phyloP scores from a whole-genome alignment of 2,888 invertebrate species.

The Oscheius sp. region DNA sequence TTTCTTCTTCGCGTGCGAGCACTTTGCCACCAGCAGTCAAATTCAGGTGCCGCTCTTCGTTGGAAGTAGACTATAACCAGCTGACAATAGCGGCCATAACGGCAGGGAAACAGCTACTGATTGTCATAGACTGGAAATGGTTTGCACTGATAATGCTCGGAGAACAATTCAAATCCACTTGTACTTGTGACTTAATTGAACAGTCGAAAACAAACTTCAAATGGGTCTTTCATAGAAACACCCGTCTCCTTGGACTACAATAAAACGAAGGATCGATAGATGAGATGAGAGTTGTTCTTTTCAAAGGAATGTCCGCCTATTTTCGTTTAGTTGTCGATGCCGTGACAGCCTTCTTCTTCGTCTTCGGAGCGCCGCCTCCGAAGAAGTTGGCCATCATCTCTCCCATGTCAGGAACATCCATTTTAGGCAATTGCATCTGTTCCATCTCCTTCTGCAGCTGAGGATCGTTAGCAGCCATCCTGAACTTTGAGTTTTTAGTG shows the following conservation, averaged over 20 bases:
- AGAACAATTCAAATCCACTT: too few species aligned
- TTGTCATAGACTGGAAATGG: too few species aligned
- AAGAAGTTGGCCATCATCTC: constrained; percentile 91
- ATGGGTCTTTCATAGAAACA: constrained; percentile 30
- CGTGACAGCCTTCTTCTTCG: constrained; percentile 59
- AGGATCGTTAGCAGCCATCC: constrained; percentile 83
- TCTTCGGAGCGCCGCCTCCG: constrained; percentile 79
- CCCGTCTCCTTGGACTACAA: constrained; percentile 26
- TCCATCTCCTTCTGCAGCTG: constrained; percentile 85
- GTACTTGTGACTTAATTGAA: too few species aligned
- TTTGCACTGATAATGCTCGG: too few species aligned
- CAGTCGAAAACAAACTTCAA: neutral
- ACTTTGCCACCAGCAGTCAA: too few species aligned
- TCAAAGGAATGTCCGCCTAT: neutral
- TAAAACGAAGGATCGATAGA: constrained; percentile 2
- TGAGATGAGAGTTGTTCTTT: neutral
- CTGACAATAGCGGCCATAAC: too few species aligned
- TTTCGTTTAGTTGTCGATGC: constrained; percentile 28
- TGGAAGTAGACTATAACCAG: too few species aligned
- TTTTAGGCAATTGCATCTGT: constrained; percentile 69
- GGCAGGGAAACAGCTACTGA: too few species aligned
- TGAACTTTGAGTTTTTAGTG: constrained; percentile 67
- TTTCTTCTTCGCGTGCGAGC: too few species aligned
- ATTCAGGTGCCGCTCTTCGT: too few species aligned
- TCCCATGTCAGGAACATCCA: constrained; percentile 89